Conservation (phyloP, 2,797 vertebrate species). For the Distichodus sexfasciatus region DNA sequence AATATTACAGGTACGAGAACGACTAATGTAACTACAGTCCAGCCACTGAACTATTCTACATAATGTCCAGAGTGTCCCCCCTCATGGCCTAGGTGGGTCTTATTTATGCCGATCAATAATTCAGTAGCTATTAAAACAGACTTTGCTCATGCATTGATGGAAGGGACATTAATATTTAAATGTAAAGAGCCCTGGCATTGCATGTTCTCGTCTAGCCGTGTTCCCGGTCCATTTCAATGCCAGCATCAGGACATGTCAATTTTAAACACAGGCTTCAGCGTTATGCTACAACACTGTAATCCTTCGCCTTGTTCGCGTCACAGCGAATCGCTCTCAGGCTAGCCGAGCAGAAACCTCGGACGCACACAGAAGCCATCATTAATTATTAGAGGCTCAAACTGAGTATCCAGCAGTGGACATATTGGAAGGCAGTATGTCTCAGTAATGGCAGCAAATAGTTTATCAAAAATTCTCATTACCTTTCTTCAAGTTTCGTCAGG, state of each 20-base stretch:
- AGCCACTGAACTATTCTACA: neutral
- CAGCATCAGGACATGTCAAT: slow-evolving; percentile 59
- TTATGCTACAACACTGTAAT: slow-evolving; percentile 21
- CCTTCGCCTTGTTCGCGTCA: slow-evolving; percentile 33
- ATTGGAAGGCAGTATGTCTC: neutral
- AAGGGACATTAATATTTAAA: slow-evolving; percentile 78
- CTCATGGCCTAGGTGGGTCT: slow-evolving; percentile 69
- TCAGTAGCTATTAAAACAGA: slow-evolving; percentile 75
- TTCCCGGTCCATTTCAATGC: slow-evolving; percentile 73
- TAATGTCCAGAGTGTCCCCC: slow-evolving; percentile 22
- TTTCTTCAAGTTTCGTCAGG: too few species aligned
- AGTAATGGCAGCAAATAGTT: neutral
- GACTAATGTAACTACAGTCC: neutral
- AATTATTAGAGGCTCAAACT: slow-evolving; percentile 22
- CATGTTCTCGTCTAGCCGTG: slow-evolving; percentile 67
- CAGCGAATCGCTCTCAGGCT: slow-evolving; percentile 1
- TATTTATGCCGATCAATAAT: slow-evolving; percentile 82
- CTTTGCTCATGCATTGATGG: slow-evolving; percentile 72
- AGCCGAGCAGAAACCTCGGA: neutral
- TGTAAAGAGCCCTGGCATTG: slow-evolving; percentile 73
- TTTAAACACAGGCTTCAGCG: slow-evolving; percentile 53
- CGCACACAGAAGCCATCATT: neutral
- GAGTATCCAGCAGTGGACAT: slow-evolving; percentile 3
- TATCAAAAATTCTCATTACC: slow-evolving; percentile 14
- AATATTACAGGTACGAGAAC: neutral